Evolutionary conservation across 2,113 vertebrate species (phyloP), one percentile per base, ranked within the genome.

Genomic region (Buteo buteo): DNA sequence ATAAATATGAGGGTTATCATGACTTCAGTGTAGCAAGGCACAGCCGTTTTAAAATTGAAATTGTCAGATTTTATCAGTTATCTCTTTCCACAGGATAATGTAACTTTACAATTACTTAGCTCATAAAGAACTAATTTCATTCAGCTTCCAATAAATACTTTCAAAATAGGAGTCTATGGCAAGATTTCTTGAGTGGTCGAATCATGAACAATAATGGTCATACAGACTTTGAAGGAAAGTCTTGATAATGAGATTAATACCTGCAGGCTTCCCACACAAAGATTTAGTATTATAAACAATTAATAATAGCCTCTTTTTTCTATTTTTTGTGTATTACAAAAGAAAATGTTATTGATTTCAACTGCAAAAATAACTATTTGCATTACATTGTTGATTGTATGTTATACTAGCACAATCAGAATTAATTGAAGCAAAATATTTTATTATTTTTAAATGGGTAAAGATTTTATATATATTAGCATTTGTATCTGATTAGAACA

Each of bases 311-410:
- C 31, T 87, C 54, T 82, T 93, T 93, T 91, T 84, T 88, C 73
- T 87, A 38, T 67, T 92, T 97, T 96, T 93, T 89, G 91, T 98
- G 92, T 95, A 95, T 96, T 97, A 93, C 87, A 87, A 96, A 84
- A 97, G 97, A 98, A 98, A 98, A 97, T 98, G 97, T 97, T 97
- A 98, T 97, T 97, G 97, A 98, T 98, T 97, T 97, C 96, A 94
- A 87, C 96, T 93, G 90, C 96, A 98, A 97, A 97, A 97, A 97
- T 96, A 98, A 95, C 97, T 96, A 97, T 97, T 98, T 98, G 96
- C 98, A 98, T 97, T 98, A 91, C 94, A 84, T 59, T 82, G 97
- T 94, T 97, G 98, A 97, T 98, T 97, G 88, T 93, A 94, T 89
- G 95, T 94, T 97, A 82, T 97, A 97, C 96, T 88, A 94, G 92